Conservation (phyloP, 2,113 vertebrate species). For the Theristicus caerulescens region DNA sequence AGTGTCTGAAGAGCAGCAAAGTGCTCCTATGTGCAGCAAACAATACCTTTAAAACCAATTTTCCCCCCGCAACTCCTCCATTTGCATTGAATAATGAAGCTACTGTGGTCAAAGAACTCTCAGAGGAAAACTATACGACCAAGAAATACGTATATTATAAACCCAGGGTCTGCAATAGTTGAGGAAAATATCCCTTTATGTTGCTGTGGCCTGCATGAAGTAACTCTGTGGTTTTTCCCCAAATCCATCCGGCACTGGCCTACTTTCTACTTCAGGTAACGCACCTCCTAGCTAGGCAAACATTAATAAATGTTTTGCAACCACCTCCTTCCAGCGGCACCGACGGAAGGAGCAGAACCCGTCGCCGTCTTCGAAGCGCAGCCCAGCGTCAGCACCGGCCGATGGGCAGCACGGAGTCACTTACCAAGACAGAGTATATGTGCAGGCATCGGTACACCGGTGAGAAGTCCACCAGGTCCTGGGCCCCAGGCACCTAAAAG, state of each 20-base stretch:
- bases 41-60: not conserved
- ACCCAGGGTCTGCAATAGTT: fast-evolving
- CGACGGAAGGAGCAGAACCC: not conserved
- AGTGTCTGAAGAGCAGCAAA: not conserved
- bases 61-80: not conserved
- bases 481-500: constrained; percentile 87
- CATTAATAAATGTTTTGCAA: fast-evolving
- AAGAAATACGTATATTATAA: fast-evolving
- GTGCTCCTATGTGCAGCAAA: not conserved
- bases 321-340: not conserved
- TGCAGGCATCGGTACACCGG: constrained; percentile 96
- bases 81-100: not conserved
- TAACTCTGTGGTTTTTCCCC: not conserved
- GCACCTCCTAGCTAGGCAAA: not conserved
- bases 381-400: fast-evolving
- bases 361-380: fast-evolving
- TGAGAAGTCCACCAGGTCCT: constrained; percentile 97
- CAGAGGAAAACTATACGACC: not conserved
- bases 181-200: not conserved
- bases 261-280: not conserved
- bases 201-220: not conserved
- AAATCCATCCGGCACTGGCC: not conserved
- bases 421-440: constrained; percentile 92
- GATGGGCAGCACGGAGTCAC: not conserved
- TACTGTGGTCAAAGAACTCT: not conserved